phyloP scores from a whole-genome alignment of 2,888 invertebrate genomes.

The Apamea anceps region DNA sequence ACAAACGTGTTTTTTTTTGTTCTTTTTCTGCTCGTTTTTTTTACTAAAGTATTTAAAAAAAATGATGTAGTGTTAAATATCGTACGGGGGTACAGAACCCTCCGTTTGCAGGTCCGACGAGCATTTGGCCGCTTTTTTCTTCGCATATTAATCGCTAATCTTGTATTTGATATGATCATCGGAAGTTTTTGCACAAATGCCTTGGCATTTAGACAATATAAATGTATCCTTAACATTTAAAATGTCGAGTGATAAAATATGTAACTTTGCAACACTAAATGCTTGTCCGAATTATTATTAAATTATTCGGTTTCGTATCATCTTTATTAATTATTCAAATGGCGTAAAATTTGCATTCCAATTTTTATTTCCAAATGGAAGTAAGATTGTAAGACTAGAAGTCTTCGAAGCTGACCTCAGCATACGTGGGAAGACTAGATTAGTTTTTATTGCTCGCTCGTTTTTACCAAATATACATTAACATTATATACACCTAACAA shows the following conservation, averaged over 20 bases:
- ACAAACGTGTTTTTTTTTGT: too few species aligned
- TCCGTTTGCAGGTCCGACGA: background rate
- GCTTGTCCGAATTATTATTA: conserved; percentile 31
- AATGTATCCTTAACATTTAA: conserved; percentile 65
- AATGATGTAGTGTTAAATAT: background rate
- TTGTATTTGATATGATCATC: conserved; percentile 16
- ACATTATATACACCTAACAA: background rate
- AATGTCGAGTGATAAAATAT: conserved; percentile 52
- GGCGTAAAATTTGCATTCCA: conserved; percentile 39
- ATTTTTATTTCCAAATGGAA: conserved; percentile 25
- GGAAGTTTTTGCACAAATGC: conserved; percentile 55
- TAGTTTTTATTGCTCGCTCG: background rate
- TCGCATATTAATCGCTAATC: conserved; percentile 30
- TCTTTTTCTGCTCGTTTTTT: too few species aligned
- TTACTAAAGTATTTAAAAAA: too few species aligned
- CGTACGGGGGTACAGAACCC: background rate
- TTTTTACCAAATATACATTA: background rate
- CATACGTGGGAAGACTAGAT: background rate
- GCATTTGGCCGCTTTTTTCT: conserved; percentile 7
- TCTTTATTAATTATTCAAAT: conserved; percentile 40
- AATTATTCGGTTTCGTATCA: conserved; percentile 47
- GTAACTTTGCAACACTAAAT: conserved; percentile 42
- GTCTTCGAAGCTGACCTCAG: conserved; percentile 15
- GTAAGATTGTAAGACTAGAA: conserved; percentile 1
- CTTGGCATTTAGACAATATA: conserved; percentile 63